phyloP scores from a whole-genome alignment of 2,888 invertebrate genomes.

The Beris morrisii region DNA sequence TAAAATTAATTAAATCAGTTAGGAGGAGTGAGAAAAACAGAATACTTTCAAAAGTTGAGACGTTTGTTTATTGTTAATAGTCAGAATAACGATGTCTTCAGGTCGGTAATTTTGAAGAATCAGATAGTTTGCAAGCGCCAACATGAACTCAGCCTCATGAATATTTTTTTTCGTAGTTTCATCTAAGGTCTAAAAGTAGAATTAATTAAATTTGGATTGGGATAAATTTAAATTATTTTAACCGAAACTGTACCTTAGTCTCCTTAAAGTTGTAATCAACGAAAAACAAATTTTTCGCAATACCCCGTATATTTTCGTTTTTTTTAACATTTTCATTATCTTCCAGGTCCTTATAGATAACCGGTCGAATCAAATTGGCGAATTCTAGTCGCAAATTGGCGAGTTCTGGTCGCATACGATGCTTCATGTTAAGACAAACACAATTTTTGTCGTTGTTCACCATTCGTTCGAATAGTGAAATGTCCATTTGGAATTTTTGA shows the following conservation, averaged over 20 bases:
- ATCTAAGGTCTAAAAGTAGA: slow-evolving; percentile 54
- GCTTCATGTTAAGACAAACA: slow-evolving; percentile 66
- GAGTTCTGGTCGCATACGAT: slow-evolving; percentile 69
- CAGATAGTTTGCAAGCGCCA: slow-evolving; percentile 64
- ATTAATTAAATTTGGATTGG: too few relatives aligned
- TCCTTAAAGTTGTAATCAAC: slow-evolving; percentile 65
- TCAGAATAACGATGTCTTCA: slow-evolving; percentile 71
- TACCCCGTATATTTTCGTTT: slow-evolving; percentile 63
- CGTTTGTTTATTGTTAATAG: slow-evolving; percentile 73
- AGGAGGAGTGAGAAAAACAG: not conserved
- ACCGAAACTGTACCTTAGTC: slow-evolving; percentile 54
- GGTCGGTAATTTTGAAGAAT: slow-evolving; percentile 63
- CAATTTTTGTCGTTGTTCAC: slow-evolving; percentile 67
- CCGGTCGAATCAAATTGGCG: slow-evolving; percentile 60
- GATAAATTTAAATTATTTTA: too few relatives aligned
- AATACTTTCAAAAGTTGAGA: slow-evolving; percentile 47
- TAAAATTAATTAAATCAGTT: not conserved
- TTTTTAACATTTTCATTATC: slow-evolving; percentile 62
- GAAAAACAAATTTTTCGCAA: slow-evolving; percentile 69
- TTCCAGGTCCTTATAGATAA: slow-evolving; percentile 66
- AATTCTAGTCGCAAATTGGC: slow-evolving; percentile 61
- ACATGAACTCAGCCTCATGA: slow-evolving; percentile 67
- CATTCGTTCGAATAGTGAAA: slow-evolving; percentile 83
- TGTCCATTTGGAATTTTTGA: slow-evolving; percentile 67
- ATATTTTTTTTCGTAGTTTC: slow-evolving; percentile 63